A percentile compares a stretch with the other conserved stretches of the same genome.
Conservation (phyloP, 2,113 vertebrate genomes). For the Larimichthys polyactis region DNA sequence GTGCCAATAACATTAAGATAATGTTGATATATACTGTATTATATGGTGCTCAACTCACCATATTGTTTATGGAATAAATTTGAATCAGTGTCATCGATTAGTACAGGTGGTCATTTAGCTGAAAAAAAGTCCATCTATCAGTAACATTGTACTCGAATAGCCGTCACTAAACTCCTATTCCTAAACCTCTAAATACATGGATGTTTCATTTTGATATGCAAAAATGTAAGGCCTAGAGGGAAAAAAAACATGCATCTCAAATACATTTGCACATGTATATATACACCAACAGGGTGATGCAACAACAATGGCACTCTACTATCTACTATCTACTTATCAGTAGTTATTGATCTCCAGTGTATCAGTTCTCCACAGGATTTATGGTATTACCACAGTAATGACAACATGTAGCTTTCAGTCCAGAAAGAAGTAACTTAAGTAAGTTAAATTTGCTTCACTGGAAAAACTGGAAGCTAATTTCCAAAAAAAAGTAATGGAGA, state of each 20-base stretch:
- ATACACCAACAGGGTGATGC: background rate
- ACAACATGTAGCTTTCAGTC: constrained; percentile 47
- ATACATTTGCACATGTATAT: constrained; percentile 6
- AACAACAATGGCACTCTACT: background rate
- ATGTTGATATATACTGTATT: background rate
- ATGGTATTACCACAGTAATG: constrained; percentile 49
- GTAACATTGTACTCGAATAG: background rate
- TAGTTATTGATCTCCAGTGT: constrained; percentile 61
- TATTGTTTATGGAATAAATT: constrained; percentile 13
- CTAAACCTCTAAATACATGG: constrained; percentile 13
- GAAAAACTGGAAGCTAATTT: background rate
- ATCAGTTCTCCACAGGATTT: constrained; percentile 61
- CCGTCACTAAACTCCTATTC: background rate
- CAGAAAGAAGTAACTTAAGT: background rate
- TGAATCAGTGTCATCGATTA: background rate
- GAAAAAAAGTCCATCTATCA: background rate
- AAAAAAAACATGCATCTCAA: constrained; percentile 2
- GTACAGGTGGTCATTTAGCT: background rate
- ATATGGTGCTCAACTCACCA: too few relatives aligned
- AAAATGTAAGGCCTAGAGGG: background rate
- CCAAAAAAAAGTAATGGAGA: too few relatives aligned
- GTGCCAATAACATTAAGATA: background rate
- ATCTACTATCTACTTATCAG: constrained; percentile 18
- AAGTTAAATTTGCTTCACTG: background rate
- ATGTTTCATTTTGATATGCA: constrained; percentile 30